Evolutionary conservation across 2,113 vertebrate species (phyloP), one percentile per base, ranked within the genome.

Genomic region (Rhodinocichla rosea): DNA sequence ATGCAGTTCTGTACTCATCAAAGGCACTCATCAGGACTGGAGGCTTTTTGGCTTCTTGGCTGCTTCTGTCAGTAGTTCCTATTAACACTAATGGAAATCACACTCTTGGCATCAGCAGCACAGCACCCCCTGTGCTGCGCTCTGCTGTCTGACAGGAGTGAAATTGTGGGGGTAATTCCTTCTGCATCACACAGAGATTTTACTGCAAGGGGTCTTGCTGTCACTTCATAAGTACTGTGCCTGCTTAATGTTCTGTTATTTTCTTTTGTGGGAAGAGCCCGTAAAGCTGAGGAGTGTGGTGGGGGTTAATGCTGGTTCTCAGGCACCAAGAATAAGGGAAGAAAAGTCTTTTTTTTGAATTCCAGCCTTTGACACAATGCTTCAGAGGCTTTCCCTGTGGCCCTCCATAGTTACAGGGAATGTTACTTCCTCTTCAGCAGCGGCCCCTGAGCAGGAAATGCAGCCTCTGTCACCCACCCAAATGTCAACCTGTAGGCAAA

Each of bases 31-130:
- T 85, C 1, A 3, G 65, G 53, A 55, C 47, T 77, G 76, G 79
- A 93, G 81, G 74, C 60, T 78, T 75, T 92, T 59, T 93, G 83
- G 92, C 79, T 64, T 71, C 55, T 64, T 62, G 69, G 53, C 90
- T 79, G 26, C 78, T 91, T 21, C 73, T 91, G 86, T 86, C 63
- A 50, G 92, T 71, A 26, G 78, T 63, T 95, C 82, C 94, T 75
- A 49, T 96, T 95, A 95, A 91, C 80, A 15, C 83, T 73, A 92
- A 93, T 93, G 76, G 93, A 79, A 90, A 93, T 94, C 47, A 39
- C 11, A 5, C 27, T 89, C 60, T 89, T 90, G 67, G 82, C 88
- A 73, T 76, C 90, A 68, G 87, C 85, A 93, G 83, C 90, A 27
- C 80, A 50, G n/a, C 74, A 53, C 9, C 57, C 56, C 42, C 76